Base-by-base conservation (phyloP, 1,140 invertebrate genomes). In the Euwallacea similis region DNA sequence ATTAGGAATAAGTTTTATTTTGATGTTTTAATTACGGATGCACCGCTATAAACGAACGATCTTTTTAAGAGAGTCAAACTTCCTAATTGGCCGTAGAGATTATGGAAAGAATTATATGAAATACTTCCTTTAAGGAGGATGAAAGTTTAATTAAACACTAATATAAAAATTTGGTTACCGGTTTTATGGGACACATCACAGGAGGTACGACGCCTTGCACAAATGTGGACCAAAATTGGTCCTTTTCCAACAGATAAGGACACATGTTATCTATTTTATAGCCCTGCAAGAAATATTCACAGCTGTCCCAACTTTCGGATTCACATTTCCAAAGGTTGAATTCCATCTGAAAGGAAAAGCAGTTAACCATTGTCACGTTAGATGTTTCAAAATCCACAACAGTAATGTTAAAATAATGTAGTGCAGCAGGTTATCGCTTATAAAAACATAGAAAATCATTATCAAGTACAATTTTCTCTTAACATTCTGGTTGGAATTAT, bases 271-370 rank as follows among this genome's bases (percentile, higher is more conserved):
- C 4, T n/a, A 33, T 33, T 60, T 33, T 41, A n/a, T 46, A 46
- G 15, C 53, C 42, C 15, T 59, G 58, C 41, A 68, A n/a, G 41
- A 67, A 59, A 47, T 68, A 59, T 59, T 68, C 66, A 15, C 66
- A 68, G 50, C 58, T 68, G 43, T 68, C 66, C 42, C 58, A 13
- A 44, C 15, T 59, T 16, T 58, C 55, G 11, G 41, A 16, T 13
- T 59, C 66, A n/a, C 66, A 68, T 16, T 68, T 68, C 66, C 66
- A 68, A 9, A 68, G 8, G 33, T 58, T 59, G 42, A 68, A 59
- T 41, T 68, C 66, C 56, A 68, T 68, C 66, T 68, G 44, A 59
- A 68, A 67, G 15, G 16, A 56, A 50, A 50, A 33, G 21, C 21
- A 33, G 21, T 33, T 33, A 33, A 33, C 21, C 21, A 33, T 33